Evolutionary conservation across 2,113 vertebrate genomes (phyloP).

Genomic region (Microcebus ravelobensis): DNA sequence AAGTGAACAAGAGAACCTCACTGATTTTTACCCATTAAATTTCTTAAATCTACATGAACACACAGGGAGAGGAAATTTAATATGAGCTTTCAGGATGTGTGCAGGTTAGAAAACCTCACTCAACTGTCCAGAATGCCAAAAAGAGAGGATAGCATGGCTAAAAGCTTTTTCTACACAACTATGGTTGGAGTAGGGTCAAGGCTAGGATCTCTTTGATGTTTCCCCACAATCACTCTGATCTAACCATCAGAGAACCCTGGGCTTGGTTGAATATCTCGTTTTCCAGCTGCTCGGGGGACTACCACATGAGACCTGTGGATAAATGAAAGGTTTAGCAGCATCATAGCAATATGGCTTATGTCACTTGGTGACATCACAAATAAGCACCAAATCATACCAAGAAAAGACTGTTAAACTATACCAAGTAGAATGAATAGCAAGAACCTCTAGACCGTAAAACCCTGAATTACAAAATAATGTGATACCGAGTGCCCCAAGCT

Average conservation of each 20-base stretch:
- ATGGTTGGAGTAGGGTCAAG: not conserved
- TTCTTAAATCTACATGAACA: constrained; percentile 3
- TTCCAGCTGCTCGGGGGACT: not conserved
- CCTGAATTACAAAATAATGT: constrained; percentile 10
- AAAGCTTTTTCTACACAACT: not conserved
- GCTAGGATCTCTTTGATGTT: not conserved
- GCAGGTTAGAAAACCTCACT: not conserved
- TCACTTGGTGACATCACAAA: not conserved
- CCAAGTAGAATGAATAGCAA: not conserved
- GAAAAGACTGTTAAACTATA: not conserved
- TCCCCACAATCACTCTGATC: not conserved
- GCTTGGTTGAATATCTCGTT: constrained; percentile 4
- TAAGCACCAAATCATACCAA: not conserved
- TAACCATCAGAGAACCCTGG: not conserved
- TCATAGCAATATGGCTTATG: not conserved
- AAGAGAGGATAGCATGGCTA: not conserved
- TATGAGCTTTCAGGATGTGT: not conserved
- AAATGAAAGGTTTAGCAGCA: constrained; percentile 6
- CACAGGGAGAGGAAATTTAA: not conserved
- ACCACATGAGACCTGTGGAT: not conserved
- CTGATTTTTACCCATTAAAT: not conserved
- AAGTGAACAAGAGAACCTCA: not conserved
- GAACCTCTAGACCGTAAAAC: not conserved
- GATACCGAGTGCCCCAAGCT: not conserved
- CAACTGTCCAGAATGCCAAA: not conserved